Conservation (phyloP, 2,888 invertebrate species). For the Dryococelus australis region DNA sequence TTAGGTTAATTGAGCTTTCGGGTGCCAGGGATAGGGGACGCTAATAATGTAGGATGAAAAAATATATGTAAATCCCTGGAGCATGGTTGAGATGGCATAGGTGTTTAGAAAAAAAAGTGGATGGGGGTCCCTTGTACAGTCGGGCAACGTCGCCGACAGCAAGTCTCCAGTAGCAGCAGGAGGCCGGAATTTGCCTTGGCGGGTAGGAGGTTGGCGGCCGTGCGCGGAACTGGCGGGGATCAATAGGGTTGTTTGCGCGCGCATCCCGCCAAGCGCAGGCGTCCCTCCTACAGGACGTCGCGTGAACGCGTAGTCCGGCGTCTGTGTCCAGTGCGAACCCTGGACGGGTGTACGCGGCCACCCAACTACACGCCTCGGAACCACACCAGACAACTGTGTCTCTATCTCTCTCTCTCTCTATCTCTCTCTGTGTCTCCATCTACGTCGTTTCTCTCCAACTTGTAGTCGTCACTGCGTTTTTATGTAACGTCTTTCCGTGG, state of each 20-base stretch:
- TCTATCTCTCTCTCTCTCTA: no score
- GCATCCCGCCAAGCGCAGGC: background rate
- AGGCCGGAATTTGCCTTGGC: background rate
- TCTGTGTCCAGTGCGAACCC: slow-evolving; percentile 1
- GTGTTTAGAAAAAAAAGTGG: no score
- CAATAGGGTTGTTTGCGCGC: background rate
- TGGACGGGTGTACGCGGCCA: background rate
- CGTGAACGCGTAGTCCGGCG: background rate
- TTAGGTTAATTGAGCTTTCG: no score
- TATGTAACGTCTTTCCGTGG: background rate
- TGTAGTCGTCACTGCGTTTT: background rate
- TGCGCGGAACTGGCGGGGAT: background rate
- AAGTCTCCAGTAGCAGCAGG: background rate
- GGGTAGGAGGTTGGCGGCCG: background rate
- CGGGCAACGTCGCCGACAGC: no score
- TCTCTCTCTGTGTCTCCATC: background rate
- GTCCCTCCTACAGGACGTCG: background rate
- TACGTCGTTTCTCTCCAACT: background rate
- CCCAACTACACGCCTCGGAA: background rate
- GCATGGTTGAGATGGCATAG: no score
- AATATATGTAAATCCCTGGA: no score
- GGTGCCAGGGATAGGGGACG: no score
- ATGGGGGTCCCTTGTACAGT: no score
- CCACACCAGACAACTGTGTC: background rate
- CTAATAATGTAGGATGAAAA: no score